Conservation (phyloP, 2,888 invertebrate species). For the Tachina fera region DNA sequence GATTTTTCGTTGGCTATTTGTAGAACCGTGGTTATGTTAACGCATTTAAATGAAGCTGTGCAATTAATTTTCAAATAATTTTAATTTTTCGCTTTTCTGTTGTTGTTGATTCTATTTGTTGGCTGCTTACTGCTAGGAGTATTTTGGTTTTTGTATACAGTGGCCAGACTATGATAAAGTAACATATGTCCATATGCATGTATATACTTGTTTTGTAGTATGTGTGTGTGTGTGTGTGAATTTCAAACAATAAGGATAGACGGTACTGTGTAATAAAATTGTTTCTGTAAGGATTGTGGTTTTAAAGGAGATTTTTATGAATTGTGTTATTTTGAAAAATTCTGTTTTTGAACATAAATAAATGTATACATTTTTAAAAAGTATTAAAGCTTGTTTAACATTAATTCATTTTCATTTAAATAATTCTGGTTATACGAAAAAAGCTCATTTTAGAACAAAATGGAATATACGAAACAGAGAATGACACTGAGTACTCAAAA, state of each 20-base stretch:
- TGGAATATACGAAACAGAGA: too few relatives aligned
- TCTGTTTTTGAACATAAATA: not conserved
- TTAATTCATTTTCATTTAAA: too few relatives aligned
- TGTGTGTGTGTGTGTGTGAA: not conserved
- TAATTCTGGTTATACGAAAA: too few relatives aligned
- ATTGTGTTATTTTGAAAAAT: slow-evolving; percentile 2
- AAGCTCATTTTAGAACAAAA: too few relatives aligned
- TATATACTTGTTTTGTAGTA: not conserved
- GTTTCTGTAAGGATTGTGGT: not conserved
- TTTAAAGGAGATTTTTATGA: not conserved
- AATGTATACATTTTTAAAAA: too few relatives aligned
- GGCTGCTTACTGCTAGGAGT: not conserved
- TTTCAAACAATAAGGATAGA: slow-evolving; percentile 42
- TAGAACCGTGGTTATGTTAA: slow-evolving; percentile 48
- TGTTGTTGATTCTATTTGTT: slow-evolving; percentile 30
- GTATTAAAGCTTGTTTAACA: too few relatives aligned
- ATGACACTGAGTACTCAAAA: too few relatives aligned
- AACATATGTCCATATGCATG: slow-evolving; percentile 3
- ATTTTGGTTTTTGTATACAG: not conserved
- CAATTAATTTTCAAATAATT: slow-evolving; percentile 68
- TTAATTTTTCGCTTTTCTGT: slow-evolving; percentile 5
- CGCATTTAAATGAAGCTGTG: slow-evolving; percentile 69
- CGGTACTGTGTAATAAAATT: slow-evolving; percentile 3
- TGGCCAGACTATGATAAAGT: slow-evolving; percentile 61
- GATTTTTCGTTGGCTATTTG: slow-evolving; percentile 18